These are phyloP conservation scores for Nymphicus hollandicus DNA, from an alignment of 2,113 vertebrate genomes.

Conservation along the genomic window DNA sequence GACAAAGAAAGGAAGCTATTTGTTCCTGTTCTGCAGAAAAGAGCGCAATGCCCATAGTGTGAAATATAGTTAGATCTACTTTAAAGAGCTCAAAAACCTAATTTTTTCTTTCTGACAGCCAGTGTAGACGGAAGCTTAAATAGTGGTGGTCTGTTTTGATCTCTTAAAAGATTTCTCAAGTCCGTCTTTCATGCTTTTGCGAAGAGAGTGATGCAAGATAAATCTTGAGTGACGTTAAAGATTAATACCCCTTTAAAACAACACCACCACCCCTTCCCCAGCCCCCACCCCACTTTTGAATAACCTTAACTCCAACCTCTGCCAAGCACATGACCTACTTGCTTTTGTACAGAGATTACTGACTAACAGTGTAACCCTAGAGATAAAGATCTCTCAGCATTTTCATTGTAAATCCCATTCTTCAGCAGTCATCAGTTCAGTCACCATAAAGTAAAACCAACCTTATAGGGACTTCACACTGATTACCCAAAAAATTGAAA, in stretches of 20 bases:
- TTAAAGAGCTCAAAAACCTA: not conserved
- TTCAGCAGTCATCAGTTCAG: not conserved
- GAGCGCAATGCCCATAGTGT: not conserved
- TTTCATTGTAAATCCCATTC: conserved; percentile 29
- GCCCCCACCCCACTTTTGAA: not conserved
- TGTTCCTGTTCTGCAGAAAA: conserved; percentile 12
- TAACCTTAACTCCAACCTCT: not conserved
- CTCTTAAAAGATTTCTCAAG: not conserved
- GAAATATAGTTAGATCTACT: not conserved
- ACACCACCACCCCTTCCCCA: accelerated
- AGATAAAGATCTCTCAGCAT: conserved; percentile 35
- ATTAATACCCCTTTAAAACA: not conserved
- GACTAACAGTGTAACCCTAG: not conserved
- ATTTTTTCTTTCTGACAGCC: not conserved
- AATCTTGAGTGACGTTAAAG: not conserved
- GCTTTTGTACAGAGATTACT: conserved; percentile 24
- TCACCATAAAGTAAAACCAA: not conserved
- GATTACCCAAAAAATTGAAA: not conserved
- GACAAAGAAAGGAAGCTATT: conserved; percentile 4
- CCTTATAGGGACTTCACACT: not conserved
- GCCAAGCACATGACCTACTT: not conserved
- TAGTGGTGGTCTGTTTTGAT: not conserved
- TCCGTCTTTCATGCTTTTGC: not conserved
- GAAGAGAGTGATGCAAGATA: not conserved
- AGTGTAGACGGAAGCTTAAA: not conserved